These are phyloP conservation scores for Neodiprion fabricii DNA, from an alignment of 1,140 invertebrate species.

Conservation along the genomic window DNA sequence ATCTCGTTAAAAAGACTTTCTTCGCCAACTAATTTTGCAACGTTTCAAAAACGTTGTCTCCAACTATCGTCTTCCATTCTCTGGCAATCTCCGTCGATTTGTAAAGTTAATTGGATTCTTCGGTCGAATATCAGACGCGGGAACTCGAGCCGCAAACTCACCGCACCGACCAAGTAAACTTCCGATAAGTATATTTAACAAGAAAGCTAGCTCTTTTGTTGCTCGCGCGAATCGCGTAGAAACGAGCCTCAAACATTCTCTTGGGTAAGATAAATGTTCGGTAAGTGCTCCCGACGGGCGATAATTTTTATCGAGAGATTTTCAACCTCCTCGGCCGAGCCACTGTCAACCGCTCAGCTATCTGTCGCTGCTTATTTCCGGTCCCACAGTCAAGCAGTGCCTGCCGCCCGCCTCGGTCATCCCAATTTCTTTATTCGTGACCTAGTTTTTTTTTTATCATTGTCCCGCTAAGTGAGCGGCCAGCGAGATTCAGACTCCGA, in stretches of 20 bases:
- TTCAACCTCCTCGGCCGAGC: not conserved
- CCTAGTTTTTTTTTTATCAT: not conserved
- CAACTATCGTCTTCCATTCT: no score
- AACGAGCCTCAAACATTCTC: not conserved
- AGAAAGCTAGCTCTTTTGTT: not conserved
- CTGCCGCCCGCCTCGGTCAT: not conserved
- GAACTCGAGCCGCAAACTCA: not conserved
- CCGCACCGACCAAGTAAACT: not conserved
- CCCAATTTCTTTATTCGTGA: conserved; percentile 2
- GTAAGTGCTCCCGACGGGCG: not conserved
- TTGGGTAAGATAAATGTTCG: not conserved
- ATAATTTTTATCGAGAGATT: not conserved
- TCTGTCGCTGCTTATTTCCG: no score
- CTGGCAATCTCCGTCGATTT: not conserved
- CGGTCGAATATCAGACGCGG: not conserved
- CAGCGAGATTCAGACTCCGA: no score
- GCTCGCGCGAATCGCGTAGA: not conserved
- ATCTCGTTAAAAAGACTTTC: no score
- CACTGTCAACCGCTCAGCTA: not conserved
- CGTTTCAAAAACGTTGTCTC: no score
- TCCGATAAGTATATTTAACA: not conserved
- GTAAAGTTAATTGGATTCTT: not conserved
- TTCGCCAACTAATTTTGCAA: no score
- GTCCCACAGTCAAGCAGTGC: not conserved
- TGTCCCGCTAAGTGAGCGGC: no score